Percentiles rank a stretch among this genome's conserved stretches.
phyloP scores from a whole-genome alignment of 2,113 vertebrate species.

The Pseudorasbora parva region DNA sequence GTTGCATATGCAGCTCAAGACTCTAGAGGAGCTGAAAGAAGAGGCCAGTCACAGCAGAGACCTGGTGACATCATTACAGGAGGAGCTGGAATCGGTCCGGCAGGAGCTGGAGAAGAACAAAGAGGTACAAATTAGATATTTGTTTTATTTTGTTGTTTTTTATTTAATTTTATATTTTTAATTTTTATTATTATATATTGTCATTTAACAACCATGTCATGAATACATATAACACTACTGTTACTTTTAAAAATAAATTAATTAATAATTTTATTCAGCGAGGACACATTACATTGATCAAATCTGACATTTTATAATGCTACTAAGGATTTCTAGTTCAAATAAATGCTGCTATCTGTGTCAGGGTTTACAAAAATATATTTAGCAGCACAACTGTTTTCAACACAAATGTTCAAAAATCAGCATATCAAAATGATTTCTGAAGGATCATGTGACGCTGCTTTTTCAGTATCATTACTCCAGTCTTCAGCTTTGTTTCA shows the following conservation, averaged over 20 bases:
- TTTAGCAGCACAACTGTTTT: background rate
- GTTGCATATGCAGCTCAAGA: slow-evolving; percentile 80
- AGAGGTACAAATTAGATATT: slow-evolving; percentile 72
- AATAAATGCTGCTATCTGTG: background rate
- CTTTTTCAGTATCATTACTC: too few species aligned
- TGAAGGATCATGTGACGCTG: too few species aligned
- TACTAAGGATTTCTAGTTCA: background rate
- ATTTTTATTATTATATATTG: too few species aligned
- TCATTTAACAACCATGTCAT: too few species aligned
- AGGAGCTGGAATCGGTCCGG: slow-evolving; percentile 85
- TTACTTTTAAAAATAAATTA: too few species aligned
- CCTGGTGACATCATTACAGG: slow-evolving; percentile 82
- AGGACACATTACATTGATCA: background rate
- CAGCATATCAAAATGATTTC: too few species aligned
- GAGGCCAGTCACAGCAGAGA: slow-evolving; percentile 80
- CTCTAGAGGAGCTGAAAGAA: slow-evolving; percentile 82
- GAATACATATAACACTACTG: too few species aligned
- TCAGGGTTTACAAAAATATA: background rate
- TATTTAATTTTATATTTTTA: too few species aligned
- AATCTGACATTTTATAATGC: background rate
- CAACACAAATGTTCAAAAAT: too few species aligned
- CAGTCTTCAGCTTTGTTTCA: background rate
- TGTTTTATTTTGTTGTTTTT: too few species aligned
- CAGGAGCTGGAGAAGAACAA: slow-evolving; percentile 83
- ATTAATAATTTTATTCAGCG: too few species aligned